Base-by-base conservation (phyloP, 2,888 invertebrate genomes). In the Sympetrum striolatum region DNA sequence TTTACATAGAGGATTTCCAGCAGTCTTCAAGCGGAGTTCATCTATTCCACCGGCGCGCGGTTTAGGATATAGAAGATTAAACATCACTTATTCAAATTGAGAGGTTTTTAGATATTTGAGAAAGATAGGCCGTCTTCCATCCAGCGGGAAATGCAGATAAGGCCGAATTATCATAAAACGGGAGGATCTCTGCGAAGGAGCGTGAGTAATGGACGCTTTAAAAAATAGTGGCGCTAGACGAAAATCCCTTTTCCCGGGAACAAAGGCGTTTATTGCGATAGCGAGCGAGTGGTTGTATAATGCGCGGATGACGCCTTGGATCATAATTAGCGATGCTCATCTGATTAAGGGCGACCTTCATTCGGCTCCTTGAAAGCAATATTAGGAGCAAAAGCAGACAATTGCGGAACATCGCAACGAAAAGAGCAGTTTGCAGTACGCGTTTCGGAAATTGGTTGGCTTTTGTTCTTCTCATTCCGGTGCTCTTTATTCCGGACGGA, bases 311-410 rank as follows among this genome's bases (percentile, higher is more conserved):
- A 15, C 53, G 58, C 82, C 58, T 82, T 82, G 86, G 60, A 86
- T 86, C 37, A 64, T 60, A 86, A 86, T 86, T 86, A 64, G 60
- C 37, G 60, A 53, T 22, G 82, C 58, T 39, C 60, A 60, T 86
- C 86, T 86, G 86, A 82, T 82, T 82, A 82, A 82, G 82, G 53
- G 58, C 58, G 58, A 82, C 81, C 18, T 15, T 35, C 81, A 82
- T 82, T 53, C 39, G 18, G 18, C 53, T 44, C 44, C 44, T 44
- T 44, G 10, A 44, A 44, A 44, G 44, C 44, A 44, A 8, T 44
- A 82, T 82, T 53, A 53, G 53, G 48, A 8, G 81, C 82, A 82
- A 53, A 53, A 39, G 58, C 82, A 18, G 22, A 35, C 82, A 58
- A 82, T 58, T 58, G 35, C 82, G 82, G 82, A 31, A 35, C 58